Percentiles rank a stretch among this genome's conserved stretches.
Evolutionary conservation across 2,888 invertebrate species (phyloP).

Genomic region (Phytoseiulus persimilis): DNA sequence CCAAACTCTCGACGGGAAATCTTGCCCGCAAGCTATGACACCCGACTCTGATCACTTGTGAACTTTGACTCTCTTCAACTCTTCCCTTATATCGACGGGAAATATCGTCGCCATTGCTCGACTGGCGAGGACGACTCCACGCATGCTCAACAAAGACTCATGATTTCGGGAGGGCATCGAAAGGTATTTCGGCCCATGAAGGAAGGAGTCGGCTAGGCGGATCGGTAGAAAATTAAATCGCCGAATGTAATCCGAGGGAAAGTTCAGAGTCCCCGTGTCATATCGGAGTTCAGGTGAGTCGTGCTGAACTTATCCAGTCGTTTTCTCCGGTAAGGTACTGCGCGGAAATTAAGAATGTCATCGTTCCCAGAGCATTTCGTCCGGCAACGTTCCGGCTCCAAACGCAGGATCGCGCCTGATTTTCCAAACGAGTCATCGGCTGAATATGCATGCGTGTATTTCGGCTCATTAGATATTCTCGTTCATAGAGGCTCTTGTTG

Average conservation of each 20-base stretch:
- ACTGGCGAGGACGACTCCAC: background rate
- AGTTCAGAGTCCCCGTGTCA: too few relatives aligned
- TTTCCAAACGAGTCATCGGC: background rate
- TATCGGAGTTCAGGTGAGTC: too few relatives aligned
- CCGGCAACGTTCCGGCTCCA: background rate
- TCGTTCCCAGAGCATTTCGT: background rate
- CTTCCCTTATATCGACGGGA: background rate
- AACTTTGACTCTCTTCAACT: background rate
- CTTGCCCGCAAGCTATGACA: background rate
- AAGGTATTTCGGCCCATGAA: too few relatives aligned
- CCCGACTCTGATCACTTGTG: background rate
- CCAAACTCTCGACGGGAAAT: background rate
- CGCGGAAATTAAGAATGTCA: too few relatives aligned
- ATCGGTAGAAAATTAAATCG: too few relatives aligned
- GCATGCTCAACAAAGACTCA: background rate
- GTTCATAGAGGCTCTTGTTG: background rate
- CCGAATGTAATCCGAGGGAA: too few relatives aligned
- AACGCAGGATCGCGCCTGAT: background rate
- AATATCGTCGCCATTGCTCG: background rate
- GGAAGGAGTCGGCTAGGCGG: too few relatives aligned
- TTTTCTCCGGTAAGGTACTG: too few relatives aligned
- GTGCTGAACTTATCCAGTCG: too few relatives aligned
- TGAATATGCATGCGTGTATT: background rate
- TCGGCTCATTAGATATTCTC: background rate
- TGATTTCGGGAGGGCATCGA: too few relatives aligned